Evolutionary conservation across 2,888 invertebrate genomes (phyloP).

Genomic region (Ornithoptera priamus): DNA sequence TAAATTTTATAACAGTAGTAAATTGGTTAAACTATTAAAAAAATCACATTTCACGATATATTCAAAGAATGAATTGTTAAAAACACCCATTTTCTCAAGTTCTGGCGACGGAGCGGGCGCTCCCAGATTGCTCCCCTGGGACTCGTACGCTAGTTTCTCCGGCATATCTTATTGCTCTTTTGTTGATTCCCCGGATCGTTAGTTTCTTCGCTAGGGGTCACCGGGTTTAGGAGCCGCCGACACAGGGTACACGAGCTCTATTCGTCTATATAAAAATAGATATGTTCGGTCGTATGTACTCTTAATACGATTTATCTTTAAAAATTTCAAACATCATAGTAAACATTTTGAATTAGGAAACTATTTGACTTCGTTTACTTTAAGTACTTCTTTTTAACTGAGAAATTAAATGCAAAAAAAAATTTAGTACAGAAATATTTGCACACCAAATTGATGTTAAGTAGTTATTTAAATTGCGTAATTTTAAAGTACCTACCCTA

Average conservation of each 20-base stretch:
- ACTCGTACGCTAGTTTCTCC: constrained; percentile 76
- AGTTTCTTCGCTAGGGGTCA: constrained; percentile 77
- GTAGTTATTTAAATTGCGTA: too few species aligned
- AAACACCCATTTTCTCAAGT: constrained; percentile 49
- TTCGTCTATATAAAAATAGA: constrained; percentile 26
- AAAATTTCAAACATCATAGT: not conserved
- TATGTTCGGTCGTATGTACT: constrained; percentile 2
- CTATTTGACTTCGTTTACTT: too few species aligned
- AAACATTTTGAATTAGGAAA: too few species aligned
- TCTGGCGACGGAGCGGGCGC: constrained; percentile 50
- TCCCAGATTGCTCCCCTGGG: constrained; percentile 60
- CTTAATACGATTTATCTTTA: not conserved
- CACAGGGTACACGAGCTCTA: constrained; percentile 32
- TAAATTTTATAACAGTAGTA: not conserved
- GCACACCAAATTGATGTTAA: too few species aligned
- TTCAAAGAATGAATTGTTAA: constrained; percentile 37
- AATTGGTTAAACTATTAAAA: not conserved
- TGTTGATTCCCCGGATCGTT: constrained; percentile 78
- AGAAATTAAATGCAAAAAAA: too few species aligned
- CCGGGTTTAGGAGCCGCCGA: constrained; percentile 43
- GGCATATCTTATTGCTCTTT: constrained; percentile 81
- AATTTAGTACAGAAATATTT: too few species aligned
- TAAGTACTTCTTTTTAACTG: too few species aligned
- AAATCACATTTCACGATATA: constrained; percentile 26
- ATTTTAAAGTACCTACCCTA: too few species aligned